Base-by-base conservation (phyloP, 2,113 vertebrate species). In the Melanotaenia duboulayi region DNA sequence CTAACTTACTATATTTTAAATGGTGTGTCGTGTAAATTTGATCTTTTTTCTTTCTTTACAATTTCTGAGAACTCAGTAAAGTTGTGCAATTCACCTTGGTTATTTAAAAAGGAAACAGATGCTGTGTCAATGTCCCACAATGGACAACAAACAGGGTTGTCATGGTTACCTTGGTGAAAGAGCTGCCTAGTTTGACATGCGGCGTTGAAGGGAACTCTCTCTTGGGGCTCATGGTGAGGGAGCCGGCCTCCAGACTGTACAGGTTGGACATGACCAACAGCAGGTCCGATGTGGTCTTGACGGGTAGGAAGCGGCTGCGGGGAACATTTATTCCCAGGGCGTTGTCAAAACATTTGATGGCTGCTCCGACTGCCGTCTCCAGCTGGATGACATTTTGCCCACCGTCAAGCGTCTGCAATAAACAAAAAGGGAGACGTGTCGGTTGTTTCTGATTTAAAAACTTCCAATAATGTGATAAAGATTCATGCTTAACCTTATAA, bases 261-360 rank as follows among this genome's bases (percentile, higher is more conserved):
- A 99, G 87, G 89, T 99, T 99, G n/a, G 97, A 99, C 97, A 99
- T 99, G 89, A 99, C 98, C 44, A 99, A 94, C 77, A 99, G 82
- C 71, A 99, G 96, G 91, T 99, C 98, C 0, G 98, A 99, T 1
- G 97, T 97, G 82, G 98, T 99, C 89, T 99, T 99, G 20, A 99
- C 98, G 0, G 98, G 98, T 89, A 99, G 93, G 91, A 99, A 99
- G 83, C 98, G 97, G 89, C 97, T 99, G 17, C 98, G 96, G 8
- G 98, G 98, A 4, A 99, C 98, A 39, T 98, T 99, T 80, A 99
- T 98, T 32, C 98, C 98, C 90, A 99, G 81, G 12, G 98, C 98
- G 72, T 98, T 96, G 87, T 99, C 97, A 82, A 99, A 99, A 89
- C 96, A 96, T 89, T 99, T 99, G 84, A 99, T 95, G 64, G 98